Percentiles rank a stretch among this genome's conserved stretches.
These are phyloP conservation scores for Peromyscus polionotus DNA, from an alignment of 2,113 vertebrate species.

Conservation along the genomic window DNA sequence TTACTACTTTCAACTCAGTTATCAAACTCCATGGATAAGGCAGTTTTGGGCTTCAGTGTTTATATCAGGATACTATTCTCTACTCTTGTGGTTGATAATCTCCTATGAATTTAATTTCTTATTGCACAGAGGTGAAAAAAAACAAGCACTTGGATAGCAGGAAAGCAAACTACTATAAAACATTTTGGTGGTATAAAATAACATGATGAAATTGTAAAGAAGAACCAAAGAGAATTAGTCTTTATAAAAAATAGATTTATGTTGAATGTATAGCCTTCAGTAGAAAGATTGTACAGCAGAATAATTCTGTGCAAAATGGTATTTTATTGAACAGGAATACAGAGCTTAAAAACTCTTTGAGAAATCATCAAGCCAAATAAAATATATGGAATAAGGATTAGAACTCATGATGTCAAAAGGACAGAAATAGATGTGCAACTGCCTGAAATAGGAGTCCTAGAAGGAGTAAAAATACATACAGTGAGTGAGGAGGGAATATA, in stretches of 20 bases:
- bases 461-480: background rate
- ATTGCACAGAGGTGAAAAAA: background rate
- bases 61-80: slow-evolving; percentile 17
- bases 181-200: background rate
- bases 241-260: slow-evolving; percentile 40
- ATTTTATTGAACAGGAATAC: slow-evolving; percentile 41
- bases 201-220: slow-evolving; percentile 20
- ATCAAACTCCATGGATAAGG: background rate
- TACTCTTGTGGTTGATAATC: background rate
- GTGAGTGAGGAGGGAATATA: background rate
- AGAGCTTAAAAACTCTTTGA: slow-evolving; percentile 25
- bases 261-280: slow-evolving; percentile 12
- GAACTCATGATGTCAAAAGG: background rate
- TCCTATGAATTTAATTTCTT: background rate
- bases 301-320: background rate
- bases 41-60: background rate
- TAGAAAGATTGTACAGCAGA: slow-evolving; percentile 37
- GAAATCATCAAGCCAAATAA: slow-evolving; percentile 45
- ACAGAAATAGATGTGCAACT: background rate
- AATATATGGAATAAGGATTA: background rate
- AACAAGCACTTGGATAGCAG: background rate
- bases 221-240: background rate
- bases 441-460: slow-evolving; percentile 22
- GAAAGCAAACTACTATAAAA: slow-evolving; percentile 50
- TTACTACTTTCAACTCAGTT: background rate